Evolutionary conservation across 2,113 vertebrate genomes (phyloP).

Genomic region (Cygnus atratus): DNA sequence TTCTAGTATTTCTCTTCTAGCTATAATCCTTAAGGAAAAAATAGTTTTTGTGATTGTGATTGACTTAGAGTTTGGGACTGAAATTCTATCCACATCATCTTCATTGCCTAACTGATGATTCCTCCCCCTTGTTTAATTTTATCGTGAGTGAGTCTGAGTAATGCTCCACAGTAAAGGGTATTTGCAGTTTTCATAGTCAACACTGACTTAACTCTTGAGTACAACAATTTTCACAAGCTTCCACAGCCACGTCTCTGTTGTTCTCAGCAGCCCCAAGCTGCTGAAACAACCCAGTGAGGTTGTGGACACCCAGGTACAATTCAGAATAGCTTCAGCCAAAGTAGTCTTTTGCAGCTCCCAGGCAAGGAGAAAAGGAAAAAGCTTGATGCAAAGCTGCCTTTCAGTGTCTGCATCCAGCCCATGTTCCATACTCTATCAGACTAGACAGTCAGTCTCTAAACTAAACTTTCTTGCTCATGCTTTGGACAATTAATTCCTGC

Average conservation of each 20-base stretch:
- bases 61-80: not conserved
- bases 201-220: not conserved
- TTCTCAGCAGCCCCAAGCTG: not conserved
- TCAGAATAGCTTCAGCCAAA: not conserved
- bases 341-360: not conserved
- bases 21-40: not conserved
- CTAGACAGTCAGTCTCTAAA: not conserved
- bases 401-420: not conserved
- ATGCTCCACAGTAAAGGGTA: not conserved
- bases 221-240: not conserved
- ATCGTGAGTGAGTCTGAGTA: not conserved
- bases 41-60: not conserved
- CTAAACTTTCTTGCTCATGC: not conserved
- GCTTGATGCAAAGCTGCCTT: accelerated
- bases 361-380: not conserved
- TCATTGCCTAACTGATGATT: not conserved
- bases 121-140: not conserved
- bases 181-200: not conserved
- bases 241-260: not conserved
- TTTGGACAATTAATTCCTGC: not conserved
- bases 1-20: not conserved
- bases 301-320: not conserved
- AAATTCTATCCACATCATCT: not conserved
- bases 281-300: not conserved
- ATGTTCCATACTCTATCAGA: not conserved